A percentile compares a stretch with the other conserved stretches of the same genome.
Evolutionary conservation across 2,113 vertebrate species (phyloP).

Genomic region (Ovibos moschatus): DNA sequence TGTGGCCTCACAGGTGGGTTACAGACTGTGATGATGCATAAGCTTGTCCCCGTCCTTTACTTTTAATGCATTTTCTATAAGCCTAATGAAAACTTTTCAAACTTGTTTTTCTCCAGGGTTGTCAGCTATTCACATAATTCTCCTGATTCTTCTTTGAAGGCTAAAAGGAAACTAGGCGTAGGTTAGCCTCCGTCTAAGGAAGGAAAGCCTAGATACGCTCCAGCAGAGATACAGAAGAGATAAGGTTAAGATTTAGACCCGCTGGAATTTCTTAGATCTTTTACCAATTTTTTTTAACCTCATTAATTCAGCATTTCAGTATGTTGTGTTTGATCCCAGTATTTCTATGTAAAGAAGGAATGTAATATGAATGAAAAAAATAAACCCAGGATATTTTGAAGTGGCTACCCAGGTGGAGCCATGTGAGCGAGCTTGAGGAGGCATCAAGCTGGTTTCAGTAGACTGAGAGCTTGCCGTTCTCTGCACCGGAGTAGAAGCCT

Average conservation of each 20-base stretch:
- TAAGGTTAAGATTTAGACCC: not conserved
- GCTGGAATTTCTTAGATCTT: not conserved
- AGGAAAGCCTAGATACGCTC: not conserved
- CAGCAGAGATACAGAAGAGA: not conserved
- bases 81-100: not conserved
- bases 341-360: not conserved
- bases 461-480: accelerated
- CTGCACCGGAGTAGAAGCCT: accelerated
- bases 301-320: not conserved
- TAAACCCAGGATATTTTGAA: not conserved
- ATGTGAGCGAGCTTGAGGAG: accelerated
- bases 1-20: conserved; percentile 88
- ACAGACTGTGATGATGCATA: not conserved
- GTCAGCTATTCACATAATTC: not conserved
- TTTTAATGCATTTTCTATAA: not conserved
- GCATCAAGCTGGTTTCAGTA: accelerated
- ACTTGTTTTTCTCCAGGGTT: not conserved
- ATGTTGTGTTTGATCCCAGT: not conserved
- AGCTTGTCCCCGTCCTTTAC: not conserved
- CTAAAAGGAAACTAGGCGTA: not conserved
- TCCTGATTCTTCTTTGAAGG: not conserved
- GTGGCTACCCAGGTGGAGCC: not conserved
- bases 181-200: not conserved
- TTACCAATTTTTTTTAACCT: not conserved
- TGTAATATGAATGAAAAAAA: not conserved